A percentile compares a stretch with the other conserved stretches of the same genome.
Conservation (phyloP, 1,140 invertebrate species). For the Drosophila lacertosa region DNA sequence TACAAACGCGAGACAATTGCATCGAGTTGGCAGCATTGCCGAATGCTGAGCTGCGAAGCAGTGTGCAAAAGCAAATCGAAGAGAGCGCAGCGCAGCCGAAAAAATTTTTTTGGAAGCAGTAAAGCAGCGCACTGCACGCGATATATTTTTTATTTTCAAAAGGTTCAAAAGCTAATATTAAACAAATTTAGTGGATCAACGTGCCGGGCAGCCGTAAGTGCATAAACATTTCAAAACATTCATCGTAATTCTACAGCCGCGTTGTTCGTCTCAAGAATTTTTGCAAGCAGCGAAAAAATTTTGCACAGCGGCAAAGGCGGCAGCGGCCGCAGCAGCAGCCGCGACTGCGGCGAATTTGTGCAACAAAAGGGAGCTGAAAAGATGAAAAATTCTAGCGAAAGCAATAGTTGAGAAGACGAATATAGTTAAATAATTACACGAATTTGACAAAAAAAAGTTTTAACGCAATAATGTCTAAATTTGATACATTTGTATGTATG, state of each 20-base stretch:
- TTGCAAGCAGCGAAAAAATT: slow-evolving; percentile 72
- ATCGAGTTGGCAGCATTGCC: slow-evolving; percentile 49
- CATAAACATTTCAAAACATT: slow-evolving; percentile 40
- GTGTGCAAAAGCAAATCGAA: slow-evolving; percentile 60
- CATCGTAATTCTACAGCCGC: slow-evolving; percentile 52
- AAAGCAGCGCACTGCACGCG: slow-evolving; percentile 67
- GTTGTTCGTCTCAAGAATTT: slow-evolving; percentile 39
- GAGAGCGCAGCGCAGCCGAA: slow-evolving; percentile 67
- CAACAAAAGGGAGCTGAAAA: slow-evolving; percentile 60
- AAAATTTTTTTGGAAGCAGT: slow-evolving; percentile 72
- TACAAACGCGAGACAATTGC: slow-evolving; percentile 25
- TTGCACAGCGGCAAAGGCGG: slow-evolving; percentile 73
- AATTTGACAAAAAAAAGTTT: slow-evolving; percentile 19
- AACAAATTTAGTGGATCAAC: slow-evolving; percentile 51
- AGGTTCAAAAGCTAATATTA: slow-evolving; percentile 62
- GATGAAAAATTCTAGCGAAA: slow-evolving; percentile 58
- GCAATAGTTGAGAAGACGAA: slow-evolving; percentile 23
- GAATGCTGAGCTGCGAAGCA: slow-evolving; percentile 56
- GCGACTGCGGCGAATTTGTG: slow-evolving; percentile 59
- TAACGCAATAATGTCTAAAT: slow-evolving; percentile 55
- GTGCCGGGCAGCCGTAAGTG: slow-evolving; percentile 75
- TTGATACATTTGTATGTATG: slow-evolving; percentile 44
- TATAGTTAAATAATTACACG: slow-evolving; percentile 15
- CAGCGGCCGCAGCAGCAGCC: slow-evolving; percentile 45
- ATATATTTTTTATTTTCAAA: slow-evolving; percentile 78